These are phyloP conservation scores for Rhinogobius similis DNA, from an alignment of 2,113 vertebrate genomes.

Conservation along the genomic window DNA sequence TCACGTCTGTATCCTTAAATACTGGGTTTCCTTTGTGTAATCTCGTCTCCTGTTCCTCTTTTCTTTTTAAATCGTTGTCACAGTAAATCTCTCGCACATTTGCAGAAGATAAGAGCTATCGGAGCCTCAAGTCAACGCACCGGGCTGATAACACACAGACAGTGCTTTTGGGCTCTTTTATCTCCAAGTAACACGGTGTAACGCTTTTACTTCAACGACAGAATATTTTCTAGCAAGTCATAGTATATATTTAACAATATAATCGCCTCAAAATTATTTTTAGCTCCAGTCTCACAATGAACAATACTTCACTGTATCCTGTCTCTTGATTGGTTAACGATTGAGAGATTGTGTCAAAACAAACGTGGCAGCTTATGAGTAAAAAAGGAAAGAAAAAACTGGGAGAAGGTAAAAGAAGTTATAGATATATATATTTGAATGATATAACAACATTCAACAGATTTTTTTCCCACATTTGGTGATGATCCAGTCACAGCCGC, in stretches of 20 bases:
- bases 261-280: not conserved
- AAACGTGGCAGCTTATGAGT: too few species aligned
- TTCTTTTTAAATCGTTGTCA: not conserved
- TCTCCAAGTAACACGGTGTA: constrained; percentile 3
- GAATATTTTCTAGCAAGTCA: not conserved
- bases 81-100: constrained; percentile 34
- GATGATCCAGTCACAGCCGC: too few species aligned
- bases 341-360: too few species aligned
- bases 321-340: too few species aligned
- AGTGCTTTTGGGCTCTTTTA: not conserved
- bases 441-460: too few species aligned
- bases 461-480: too few species aligned
- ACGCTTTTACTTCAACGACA: not conserved
- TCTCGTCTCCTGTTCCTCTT: constrained; percentile 1
- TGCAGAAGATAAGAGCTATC: constrained; percentile 19
- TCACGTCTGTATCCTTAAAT: constrained; percentile 95
- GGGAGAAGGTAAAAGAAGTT: too few species aligned
- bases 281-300: not conserved
- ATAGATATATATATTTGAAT: too few species aligned
- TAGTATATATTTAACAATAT: not conserved
- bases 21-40: constrained; percentile 15
- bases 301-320: too few species aligned
- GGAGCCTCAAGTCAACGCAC: constrained; percentile 25
- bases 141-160: constrained; percentile 6
- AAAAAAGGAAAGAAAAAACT: too few species aligned